Conservation (phyloP, 2,113 vertebrate genomes). For the Seriola quinqueradiata region DNA sequence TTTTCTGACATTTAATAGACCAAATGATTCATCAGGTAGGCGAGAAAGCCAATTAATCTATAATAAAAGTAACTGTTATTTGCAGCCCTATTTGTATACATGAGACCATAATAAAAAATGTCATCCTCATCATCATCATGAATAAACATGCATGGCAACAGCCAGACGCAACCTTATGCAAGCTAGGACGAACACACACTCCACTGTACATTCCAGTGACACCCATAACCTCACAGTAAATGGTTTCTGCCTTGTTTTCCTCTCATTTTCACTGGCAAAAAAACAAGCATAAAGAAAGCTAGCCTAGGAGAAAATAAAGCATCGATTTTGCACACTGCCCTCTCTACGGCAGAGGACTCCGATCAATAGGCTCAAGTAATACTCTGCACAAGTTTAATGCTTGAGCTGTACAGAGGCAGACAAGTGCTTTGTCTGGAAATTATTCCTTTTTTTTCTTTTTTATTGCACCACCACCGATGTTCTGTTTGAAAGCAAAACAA, state of each 20-base stretch:
- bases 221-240: slow-evolving; percentile 36
- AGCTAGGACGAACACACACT: slow-evolving; percentile 16
- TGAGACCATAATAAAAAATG: not conserved
- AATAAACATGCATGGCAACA: not conserved
- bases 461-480: slow-evolving; percentile 55
- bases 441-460: slow-evolving; percentile 56
- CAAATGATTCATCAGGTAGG: not conserved
- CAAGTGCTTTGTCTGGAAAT: slow-evolving; percentile 80
- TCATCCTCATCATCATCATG: not conserved
- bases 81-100: not conserved
- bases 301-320: slow-evolving; percentile 82
- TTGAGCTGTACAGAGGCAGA: slow-evolving; percentile 70
- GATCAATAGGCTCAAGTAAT: slow-evolving; percentile 83
- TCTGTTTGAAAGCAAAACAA: slow-evolving; percentile 51
- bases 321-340: slow-evolving; percentile 81
- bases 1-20: not conserved
- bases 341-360: slow-evolving; percentile 74
- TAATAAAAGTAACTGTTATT: not conserved
- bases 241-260: slow-evolving; percentile 58
- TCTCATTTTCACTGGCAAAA: slow-evolving; percentile 66
- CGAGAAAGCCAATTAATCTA: not conserved
- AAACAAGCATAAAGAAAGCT: slow-evolving; percentile 68
- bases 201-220: slow-evolving; percentile 20
- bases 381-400: slow-evolving; percentile 80
- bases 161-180: slow-evolving; percentile 14